Evolutionary conservation across 2,797 vertebrate genomes (phyloP).

Genomic region (Mallotus villosus): DNA sequence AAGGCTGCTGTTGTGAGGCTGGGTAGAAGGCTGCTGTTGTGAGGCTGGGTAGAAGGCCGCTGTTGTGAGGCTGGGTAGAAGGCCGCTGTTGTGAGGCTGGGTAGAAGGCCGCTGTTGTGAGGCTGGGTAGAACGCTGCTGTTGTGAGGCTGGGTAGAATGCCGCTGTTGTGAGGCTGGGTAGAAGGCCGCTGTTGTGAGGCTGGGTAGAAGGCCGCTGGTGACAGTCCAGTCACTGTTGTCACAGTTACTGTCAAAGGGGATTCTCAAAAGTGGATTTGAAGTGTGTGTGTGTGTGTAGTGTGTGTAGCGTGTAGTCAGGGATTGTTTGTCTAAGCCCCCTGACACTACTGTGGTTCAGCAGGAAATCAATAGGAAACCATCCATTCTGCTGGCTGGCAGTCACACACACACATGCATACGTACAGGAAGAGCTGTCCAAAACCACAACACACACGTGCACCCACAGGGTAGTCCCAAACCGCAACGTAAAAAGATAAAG

Average conservation of each 20-base stretch:
- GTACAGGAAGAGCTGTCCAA: conserved; percentile 12
- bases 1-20: conserved; percentile 15
- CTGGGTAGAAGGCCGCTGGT: not conserved
- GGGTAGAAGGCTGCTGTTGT: not conserved
- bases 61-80: conserved; percentile 13
- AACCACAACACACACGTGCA: conserved; percentile 36
- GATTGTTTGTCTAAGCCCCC: conserved; percentile 4
- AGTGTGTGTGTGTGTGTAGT: conserved; percentile 1
- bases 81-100: no score
- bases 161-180: conserved; percentile 8
- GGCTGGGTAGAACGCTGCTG: not conserved
- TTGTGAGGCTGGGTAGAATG: conserved; percentile 1
- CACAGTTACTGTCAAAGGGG: conserved; percentile 26
- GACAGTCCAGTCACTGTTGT: conserved; percentile 8
- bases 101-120: conserved; percentile 19
- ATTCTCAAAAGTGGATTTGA: conserved; percentile 1
- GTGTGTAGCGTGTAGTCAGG: not conserved
- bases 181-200: conserved; percentile 13
- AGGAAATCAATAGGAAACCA: conserved; percentile 49
- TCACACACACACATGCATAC: conserved; percentile 15
- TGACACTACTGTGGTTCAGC: conserved; percentile 48
- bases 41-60: no score
- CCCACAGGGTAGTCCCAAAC: not conserved
- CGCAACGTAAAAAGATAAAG: not conserved
- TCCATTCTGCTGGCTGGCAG: conserved; percentile 18